Evolutionary conservation across 2,797 vertebrate genomes (phyloP), one percentile per base, ranked within the genome.

Genomic region (Megaceryle alcyon): DNA sequence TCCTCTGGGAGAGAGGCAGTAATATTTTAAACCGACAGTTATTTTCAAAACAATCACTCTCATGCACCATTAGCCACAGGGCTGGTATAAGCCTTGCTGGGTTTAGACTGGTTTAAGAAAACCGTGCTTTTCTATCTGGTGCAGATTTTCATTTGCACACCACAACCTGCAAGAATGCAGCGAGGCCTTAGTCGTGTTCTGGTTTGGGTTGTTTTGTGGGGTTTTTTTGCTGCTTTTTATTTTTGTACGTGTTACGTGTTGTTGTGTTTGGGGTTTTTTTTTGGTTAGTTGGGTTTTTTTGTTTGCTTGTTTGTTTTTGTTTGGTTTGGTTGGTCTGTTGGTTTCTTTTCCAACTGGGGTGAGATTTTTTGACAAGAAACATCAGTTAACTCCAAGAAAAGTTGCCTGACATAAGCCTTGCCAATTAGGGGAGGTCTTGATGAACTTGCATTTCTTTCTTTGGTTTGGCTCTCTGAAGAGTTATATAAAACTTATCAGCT

Each of bases 11-110:
- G 72, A 86, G 46, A 82, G 77, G 90, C 88, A 72, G 77, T 75
- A 76, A 79, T 84, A 79, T 90, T 88, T 94, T 86, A 94, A 92
- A 90, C 25, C 0, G 0, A 81, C 29, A 81, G 39, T 84, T 96
- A 69, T 92, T 95, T 94, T 92, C 73, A 43, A 84, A 94, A 86
- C 90, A 93, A 78, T 90, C 31, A 3, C 15, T 79, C 71, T 51
- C 35, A 48, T 83, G 73, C 59, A 44, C 80, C 77, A 56, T 76
- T 86, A 94, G 78, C 73, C 63, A 29, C 43, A 59, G 70, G 86
- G 60, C 66, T 71, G 80, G 37, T 72, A 15, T 25, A 29, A 76
- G 70, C 63, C 88, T 76, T 63, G 83, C 61, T 69, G 66, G 82
- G 17, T 65, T 92, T 51, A 31, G 33, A 33, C 37, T 57, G n/a